Conservation (phyloP, 2,888 invertebrate species). For the Drosophila ezoana region DNA sequence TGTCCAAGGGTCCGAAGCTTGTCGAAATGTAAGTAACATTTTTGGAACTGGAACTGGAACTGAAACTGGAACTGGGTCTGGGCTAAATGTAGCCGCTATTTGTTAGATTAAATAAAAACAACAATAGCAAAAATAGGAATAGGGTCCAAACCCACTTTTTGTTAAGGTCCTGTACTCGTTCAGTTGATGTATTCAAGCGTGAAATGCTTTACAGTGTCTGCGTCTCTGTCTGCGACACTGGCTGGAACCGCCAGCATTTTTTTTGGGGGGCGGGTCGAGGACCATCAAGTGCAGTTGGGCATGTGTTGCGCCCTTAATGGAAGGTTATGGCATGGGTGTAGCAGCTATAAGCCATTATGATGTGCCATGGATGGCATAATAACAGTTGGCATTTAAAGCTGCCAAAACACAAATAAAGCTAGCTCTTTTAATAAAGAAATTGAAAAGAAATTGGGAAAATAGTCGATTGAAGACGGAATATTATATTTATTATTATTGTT, state of each 20-base stretch:
- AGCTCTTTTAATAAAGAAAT: conserved; percentile 18
- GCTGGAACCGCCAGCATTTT: neutral
- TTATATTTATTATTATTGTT: neutral
- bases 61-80: neutral
- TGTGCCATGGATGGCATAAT: conserved; percentile 57
- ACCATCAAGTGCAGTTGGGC: conserved; percentile 57
- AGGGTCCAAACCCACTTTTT: conserved; percentile 22
- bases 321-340: conserved; percentile 9
- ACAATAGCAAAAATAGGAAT: conserved; percentile 5
- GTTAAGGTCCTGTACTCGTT: conserved; percentile 45
- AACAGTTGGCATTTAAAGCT: conserved; percentile 42
- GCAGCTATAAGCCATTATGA: conserved; percentile 38
- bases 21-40: conserved; percentile 85
- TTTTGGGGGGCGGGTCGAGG: conserved; percentile 2
- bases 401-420: conserved; percentile 10
- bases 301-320: conserved; percentile 37
- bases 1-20: conserved; percentile 85
- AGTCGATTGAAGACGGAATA: neutral
- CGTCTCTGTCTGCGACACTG: conserved; percentile 36
- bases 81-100: conserved; percentile 54
- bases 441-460: neutral
- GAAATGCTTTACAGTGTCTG: conserved; percentile 71
- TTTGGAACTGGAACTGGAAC: neutral
- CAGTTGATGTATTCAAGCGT: conserved; percentile 72
- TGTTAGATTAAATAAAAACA: conserved; percentile 63